These are phyloP conservation scores for Autographa pulchrina DNA, from an alignment of 2,888 invertebrate genomes.

Conservation along the genomic window DNA sequence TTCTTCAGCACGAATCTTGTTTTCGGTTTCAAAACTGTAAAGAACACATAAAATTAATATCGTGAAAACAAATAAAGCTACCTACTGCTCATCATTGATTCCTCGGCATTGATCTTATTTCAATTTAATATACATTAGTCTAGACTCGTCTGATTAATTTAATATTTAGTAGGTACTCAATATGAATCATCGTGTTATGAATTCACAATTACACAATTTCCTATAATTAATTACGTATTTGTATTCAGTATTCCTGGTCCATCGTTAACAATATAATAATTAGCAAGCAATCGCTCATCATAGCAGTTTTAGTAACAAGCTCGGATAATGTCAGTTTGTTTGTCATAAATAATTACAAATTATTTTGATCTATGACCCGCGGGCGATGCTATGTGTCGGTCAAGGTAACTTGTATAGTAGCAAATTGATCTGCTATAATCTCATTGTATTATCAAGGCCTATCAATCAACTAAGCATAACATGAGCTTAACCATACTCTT, in stretches of 20 bases:
- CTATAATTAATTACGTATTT: slow-evolving; percentile 29
- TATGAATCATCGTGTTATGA: slow-evolving; percentile 21
- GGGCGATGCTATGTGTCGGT: slow-evolving; percentile 64
- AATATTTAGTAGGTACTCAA: neutral
- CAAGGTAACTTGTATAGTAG: slow-evolving; percentile 71
- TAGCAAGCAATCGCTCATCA: slow-evolving; percentile 30
- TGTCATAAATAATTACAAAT: slow-evolving; percentile 76
- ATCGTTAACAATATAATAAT: slow-evolving; percentile 40
- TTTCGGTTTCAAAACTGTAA: slow-evolving; percentile 87
- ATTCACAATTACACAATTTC: slow-evolving; percentile 21
- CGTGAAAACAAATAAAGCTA: neutral
- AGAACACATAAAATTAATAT: slow-evolving; percentile 32
- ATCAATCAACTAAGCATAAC: slow-evolving; percentile 30
- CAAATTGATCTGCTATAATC: slow-evolving; percentile 66
- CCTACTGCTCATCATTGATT: neutral
- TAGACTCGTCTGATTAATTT: neutral
- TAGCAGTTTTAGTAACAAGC: slow-evolving; percentile 50
- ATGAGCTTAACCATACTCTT: slow-evolving; percentile 28
- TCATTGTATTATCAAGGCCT: slow-evolving; percentile 61
- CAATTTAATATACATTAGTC: neutral
- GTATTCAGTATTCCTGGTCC: slow-evolving; percentile 26
- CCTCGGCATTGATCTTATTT: neutral
- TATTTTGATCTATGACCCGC: slow-evolving; percentile 78
- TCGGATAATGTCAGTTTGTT: slow-evolving; percentile 62
- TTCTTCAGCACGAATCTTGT: slow-evolving; percentile 88